phyloP scores from a whole-genome alignment of 2,113 vertebrate genomes.

The Lutjanus erythropterus region DNA sequence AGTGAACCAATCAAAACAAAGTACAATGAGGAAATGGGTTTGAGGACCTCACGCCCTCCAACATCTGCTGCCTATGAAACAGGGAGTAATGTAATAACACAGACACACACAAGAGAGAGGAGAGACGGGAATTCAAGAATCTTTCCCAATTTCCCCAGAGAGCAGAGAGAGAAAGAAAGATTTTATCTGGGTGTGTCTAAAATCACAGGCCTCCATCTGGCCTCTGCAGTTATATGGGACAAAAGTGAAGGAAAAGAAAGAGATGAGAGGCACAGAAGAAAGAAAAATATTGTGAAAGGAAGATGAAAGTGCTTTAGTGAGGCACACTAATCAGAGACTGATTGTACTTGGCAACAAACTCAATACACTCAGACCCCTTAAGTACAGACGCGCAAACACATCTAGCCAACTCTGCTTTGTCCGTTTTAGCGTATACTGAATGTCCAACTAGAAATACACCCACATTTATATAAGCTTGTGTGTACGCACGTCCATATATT shows the following conservation, averaged over 20 bases:
- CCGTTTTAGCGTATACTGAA: constrained; percentile 14
- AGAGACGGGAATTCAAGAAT: constrained; percentile 69
- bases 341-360: constrained; percentile 58
- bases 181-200: constrained; percentile 76
- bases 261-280: constrained; percentile 44
- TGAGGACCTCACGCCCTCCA: constrained; percentile 63
- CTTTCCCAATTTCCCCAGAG: constrained; percentile 55
- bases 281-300: constrained; percentile 64
- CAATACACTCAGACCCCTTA: neutral
- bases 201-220: constrained; percentile 70
- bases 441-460: constrained; percentile 7
- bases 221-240: constrained; percentile 40
- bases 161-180: constrained; percentile 55
- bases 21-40: constrained; percentile 65
- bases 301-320: constrained; percentile 66
- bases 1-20: constrained; percentile 54
- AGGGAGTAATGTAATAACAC: constrained; percentile 58
- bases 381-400: neutral
- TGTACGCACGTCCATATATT: constrained; percentile 35
- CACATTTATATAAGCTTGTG: constrained; percentile 25
- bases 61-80: constrained; percentile 78
- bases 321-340: constrained; percentile 50
- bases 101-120: constrained; percentile 17
- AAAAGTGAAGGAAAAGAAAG: constrained; percentile 49
- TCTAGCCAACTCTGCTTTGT: constrained; percentile 6